phyloP scores from a whole-genome alignment of 2,797 vertebrate species.

The Tympanoctomys barrerae region DNA sequence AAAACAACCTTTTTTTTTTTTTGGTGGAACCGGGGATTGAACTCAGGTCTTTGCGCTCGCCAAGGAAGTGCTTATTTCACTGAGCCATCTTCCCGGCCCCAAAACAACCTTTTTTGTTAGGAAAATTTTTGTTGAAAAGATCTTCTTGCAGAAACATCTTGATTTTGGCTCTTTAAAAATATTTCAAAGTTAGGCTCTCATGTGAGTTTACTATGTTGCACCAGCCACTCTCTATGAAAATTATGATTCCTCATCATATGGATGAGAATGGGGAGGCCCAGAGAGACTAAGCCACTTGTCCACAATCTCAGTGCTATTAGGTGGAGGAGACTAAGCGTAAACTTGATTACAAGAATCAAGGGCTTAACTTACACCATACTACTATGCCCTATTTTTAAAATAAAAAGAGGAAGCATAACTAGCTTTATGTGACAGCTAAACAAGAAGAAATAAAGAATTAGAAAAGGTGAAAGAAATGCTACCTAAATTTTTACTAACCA shows the following conservation, averaged over 20 bases:
- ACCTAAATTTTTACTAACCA: not conserved
- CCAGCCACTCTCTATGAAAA: not conserved
- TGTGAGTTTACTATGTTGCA: not conserved
- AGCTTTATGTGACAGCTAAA: constrained; percentile 5
- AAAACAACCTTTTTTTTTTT: not conserved
- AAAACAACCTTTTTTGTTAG: constrained; percentile 29
- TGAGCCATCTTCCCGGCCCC: no score
- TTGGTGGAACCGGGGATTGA: no score
- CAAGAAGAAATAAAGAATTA: not conserved
- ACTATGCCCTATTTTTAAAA: not conserved
- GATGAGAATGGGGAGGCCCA: not conserved
- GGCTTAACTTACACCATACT: not conserved
- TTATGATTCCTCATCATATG: constrained; percentile 33
- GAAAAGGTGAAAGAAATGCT: not conserved
- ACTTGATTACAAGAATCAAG: constrained; percentile 19
- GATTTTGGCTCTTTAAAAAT: constrained; percentile 39
- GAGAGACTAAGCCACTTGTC: not conserved
- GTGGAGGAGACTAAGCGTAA: not conserved
- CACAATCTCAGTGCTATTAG: not conserved
- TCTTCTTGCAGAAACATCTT: constrained; percentile 20
- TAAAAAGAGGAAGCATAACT: constrained; percentile 25
- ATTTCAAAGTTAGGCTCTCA: constrained; percentile 35
- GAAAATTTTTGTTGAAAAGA: constrained; percentile 3
- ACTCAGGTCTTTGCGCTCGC: no score
- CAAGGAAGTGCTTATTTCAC: no score